phyloP scores from a whole-genome alignment of 2,888 invertebrate genomes.

The Tachina grossa region DNA sequence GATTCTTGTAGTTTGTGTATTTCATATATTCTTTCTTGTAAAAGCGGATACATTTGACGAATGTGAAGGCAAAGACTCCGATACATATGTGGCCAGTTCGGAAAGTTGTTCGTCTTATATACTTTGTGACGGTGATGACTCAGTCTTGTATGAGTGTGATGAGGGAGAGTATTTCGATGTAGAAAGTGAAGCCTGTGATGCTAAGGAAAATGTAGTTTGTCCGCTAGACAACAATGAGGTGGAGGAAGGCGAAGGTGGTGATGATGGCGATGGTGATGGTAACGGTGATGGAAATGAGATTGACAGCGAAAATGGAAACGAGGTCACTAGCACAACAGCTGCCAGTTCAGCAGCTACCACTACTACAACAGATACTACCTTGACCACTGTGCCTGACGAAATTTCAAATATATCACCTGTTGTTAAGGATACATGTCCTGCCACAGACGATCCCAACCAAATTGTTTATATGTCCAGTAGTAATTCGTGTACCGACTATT shows the following conservation, averaged over 20 bases:
- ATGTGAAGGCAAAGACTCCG: constrained; percentile 73
- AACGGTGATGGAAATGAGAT: background rate
- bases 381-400: constrained; percentile 15
- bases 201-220: constrained; percentile 75
- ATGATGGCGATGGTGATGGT: background rate
- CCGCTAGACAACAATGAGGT: constrained; percentile 74
- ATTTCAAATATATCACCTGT: constrained; percentile 74
- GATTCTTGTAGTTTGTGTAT: background rate
- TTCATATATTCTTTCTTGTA: background rate
- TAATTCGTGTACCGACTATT: constrained; percentile 79
- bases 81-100: constrained; percentile 76
- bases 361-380: constrained; percentile 10
- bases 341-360: constrained; percentile 59
- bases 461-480: constrained; percentile 77
- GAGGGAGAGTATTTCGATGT: constrained; percentile 76
- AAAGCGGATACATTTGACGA: constrained; percentile 75
- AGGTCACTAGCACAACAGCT: constrained; percentile 25
- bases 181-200: constrained; percentile 76
- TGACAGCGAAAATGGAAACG: constrained; percentile 19
- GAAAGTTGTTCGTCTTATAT: constrained; percentile 78
- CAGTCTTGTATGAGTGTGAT: constrained; percentile 76
- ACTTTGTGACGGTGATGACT: constrained; percentile 78
- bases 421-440: constrained; percentile 76
- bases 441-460: constrained; percentile 77
- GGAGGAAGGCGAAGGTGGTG: constrained; percentile 31